A percentile compares a stretch with the other conserved stretches of the same genome.
Conservation (phyloP, 2,888 invertebrate genomes). For the Myopa tessellatipennis region DNA sequence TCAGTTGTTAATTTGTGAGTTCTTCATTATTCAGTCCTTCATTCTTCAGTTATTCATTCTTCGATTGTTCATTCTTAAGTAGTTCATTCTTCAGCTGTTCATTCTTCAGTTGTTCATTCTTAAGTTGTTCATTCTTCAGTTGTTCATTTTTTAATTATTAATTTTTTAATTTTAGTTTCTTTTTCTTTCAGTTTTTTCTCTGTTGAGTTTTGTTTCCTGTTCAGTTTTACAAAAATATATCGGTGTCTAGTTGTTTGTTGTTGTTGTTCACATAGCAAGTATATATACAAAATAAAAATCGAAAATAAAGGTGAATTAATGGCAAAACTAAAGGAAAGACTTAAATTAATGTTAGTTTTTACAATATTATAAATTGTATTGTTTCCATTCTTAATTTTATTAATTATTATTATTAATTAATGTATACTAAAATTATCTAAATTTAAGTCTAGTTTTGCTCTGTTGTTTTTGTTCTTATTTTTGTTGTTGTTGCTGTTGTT, state of each 20-base stretch:
- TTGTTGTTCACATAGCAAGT: conserved; percentile 32
- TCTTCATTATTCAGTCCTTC: neutral
- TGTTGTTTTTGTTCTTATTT: neutral
- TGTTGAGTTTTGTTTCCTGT: conserved; percentile 6
- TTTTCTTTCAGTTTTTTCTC: conserved; percentile 1
- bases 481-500: too few relatives aligned
- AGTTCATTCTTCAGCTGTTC: too few relatives aligned
- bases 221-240: conserved; percentile 52
- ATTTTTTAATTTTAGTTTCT: neutral
- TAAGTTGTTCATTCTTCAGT: too few relatives aligned
- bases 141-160: too few relatives aligned
- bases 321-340: neutral
- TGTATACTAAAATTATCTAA: neutral
- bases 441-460: neutral
- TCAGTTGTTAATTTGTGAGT: neutral
- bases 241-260: conserved; percentile 50
- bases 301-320: neutral
- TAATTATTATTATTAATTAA: neutral
- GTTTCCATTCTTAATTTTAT: too few relatives aligned
- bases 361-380: too few relatives aligned
- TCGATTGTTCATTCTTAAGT: too few relatives aligned
- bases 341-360: neutral
- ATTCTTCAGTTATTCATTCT: too few relatives aligned
- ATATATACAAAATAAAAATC: neutral
- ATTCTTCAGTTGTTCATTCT: too few relatives aligned